Evolutionary conservation across 1,140 invertebrate species (phyloP), one percentile per base, ranked within the genome.

Genomic region (Hirudo medicinalis): DNA sequence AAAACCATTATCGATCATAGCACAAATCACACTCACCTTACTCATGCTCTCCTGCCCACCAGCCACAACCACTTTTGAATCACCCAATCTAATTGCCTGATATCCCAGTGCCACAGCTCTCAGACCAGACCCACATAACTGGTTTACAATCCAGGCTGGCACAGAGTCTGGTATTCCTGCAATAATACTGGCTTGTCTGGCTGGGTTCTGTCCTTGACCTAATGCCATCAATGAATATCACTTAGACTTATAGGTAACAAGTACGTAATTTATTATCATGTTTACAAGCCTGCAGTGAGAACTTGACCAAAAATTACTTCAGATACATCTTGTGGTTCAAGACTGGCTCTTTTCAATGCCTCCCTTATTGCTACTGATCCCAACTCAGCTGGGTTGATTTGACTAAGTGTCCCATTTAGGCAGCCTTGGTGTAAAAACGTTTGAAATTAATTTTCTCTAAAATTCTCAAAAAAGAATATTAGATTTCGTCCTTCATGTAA

Each of bases 41-140:
- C 88, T 90, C 91, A 94, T 94, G 76, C 81, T 89, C 82, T 94
- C 91, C 83, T 91, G 89, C 0, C 91, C 91, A 53, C 90, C 91
- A 77, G 88, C 88, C 57, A 93, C 84, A 6, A 91, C 86, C 69
- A 92, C 82, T 25, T 86, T 80, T 49, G 86, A 83, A 78, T 91
- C 89, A 3, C 87, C 89, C 72, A 80, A 79, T 76, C 85, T 84
- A 72, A 93, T 89, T 15, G 89, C 85, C 77, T 89, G 86, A 76
- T 85, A 87, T 57, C 85, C 91, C 75, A 87, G 79, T 19, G 82
- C 81, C 36, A 92, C 86, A 71, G 89, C 83, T 87, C 89, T 89
- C 1, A 94, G 79, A 13, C 91, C 91, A 60, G 90, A 92, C 43
- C 90, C 91, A 83, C 91, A 94, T 4, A 93, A 80, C 88, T 91